A percentile compares a stretch with the other conserved stretches of the same genome.
These are phyloP conservation scores for Bellardia bayeri DNA, from an alignment of 2,888 invertebrate genomes.

Conservation along the genomic window DNA sequence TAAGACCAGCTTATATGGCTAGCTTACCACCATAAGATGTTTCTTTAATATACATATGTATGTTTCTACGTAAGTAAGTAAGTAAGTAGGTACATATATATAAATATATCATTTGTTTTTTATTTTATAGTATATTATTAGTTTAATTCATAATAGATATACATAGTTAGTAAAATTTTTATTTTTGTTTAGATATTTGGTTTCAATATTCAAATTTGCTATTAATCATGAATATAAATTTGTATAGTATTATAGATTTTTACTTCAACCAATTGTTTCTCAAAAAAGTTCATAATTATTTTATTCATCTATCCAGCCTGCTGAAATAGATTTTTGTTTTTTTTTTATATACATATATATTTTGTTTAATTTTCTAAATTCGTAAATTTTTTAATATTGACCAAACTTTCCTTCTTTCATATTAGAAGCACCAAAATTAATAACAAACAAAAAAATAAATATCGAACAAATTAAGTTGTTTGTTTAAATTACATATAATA, in stretches of 20 bases:
- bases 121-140: neutral
- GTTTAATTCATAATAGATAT: conserved; percentile 27
- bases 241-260: conserved; percentile 22
- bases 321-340: conserved; percentile 77
- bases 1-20: conserved; percentile 84
- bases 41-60: neutral
- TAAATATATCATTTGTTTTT: too few relatives aligned
- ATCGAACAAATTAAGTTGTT: conserved; percentile 42
- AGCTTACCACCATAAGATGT: conserved; percentile 73
- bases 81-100: too few relatives aligned
- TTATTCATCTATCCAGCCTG: conserved; percentile 79
- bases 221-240: conserved; percentile 22
- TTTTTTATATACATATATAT: conserved; percentile 10
- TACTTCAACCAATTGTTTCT: conserved; percentile 36
- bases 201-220: conserved; percentile 61
- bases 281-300: conserved; percentile 19
- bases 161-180: conserved; percentile 33
- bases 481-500: conserved; percentile 23
- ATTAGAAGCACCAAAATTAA: conserved; percentile 62
- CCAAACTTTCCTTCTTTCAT: conserved; percentile 23
- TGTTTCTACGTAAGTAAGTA: neutral
- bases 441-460: conserved; percentile 20
- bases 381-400: conserved; percentile 42
- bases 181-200: conserved; percentile 52
- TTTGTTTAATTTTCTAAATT: conserved; percentile 48